Evolutionary conservation across 2,113 vertebrate species (phyloP).

Genomic region (Ondatra zibethicus): DNA sequence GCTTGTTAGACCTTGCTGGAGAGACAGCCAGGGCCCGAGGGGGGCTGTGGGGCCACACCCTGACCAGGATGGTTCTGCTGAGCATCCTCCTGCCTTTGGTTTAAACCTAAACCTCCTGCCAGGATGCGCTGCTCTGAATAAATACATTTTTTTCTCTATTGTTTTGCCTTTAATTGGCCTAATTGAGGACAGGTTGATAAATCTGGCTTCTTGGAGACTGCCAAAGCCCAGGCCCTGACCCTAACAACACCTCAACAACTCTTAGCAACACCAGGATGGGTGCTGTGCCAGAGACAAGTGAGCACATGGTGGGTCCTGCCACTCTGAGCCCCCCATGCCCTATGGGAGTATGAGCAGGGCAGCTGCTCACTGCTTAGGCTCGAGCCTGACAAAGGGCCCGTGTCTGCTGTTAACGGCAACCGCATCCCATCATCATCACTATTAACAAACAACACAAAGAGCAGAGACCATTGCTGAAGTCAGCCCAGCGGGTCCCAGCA

Average conservation of each 20-base stretch:
- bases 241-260: neutral
- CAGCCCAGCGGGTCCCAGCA: no score
- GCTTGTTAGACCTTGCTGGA: neutral
- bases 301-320: fast-evolving
- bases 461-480: fast-evolving
- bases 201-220: neutral
- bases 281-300: neutral
- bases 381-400: fast-evolving
- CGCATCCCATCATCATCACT: fast-evolving
- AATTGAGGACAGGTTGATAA: neutral
- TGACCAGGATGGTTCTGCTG: neutral
- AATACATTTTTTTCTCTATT: neutral
- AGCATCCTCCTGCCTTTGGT: neutral
- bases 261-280: no score
- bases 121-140: neutral
- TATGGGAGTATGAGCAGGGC: neutral
- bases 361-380: fast-evolving
- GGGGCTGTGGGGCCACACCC: no score
- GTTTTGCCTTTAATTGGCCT: neutral
- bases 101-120: neutral
- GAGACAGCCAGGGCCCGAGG: neutral
- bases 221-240: neutral
- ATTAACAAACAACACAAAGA: fast-evolving
- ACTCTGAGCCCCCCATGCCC: fast-evolving
- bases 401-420: fast-evolving